Base-by-base conservation (phyloP, 2,113 vertebrate genomes). In the Pao palembangensis region DNA sequence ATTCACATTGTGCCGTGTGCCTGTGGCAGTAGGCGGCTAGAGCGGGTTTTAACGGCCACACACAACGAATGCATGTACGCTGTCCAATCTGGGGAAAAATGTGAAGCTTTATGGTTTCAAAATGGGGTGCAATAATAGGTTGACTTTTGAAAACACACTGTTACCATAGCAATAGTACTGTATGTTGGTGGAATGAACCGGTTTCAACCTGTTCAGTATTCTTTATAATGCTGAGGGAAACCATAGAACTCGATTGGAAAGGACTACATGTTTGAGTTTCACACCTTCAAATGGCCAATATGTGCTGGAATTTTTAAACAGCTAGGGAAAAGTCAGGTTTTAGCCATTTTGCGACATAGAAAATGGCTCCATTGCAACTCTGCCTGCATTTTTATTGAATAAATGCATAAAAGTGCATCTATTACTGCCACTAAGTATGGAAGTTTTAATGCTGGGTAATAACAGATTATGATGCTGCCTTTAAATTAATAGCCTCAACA, bases 1-100 rank as follows among this genome's bases (percentile, higher is more conserved):
- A 71, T 71, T 47, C 28, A 17, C 21, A 52, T 10, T 11, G 34
- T 10, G 48, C 28, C 34, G 1, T 21, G 14, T 47, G 64, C 49
- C 25, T 51, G 63, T 13, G 31, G 21, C 43, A 34, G 55, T 18
- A 55, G 14, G 42, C 16, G 61, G 47, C 0, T 52, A 59, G 46
- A 41, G 48, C 8, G 18, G 49, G 25, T 46, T 48, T 18, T 6
- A 41, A 11, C 8, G 51, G 34, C 50, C 43, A n/a, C 19, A 19
- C 34, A 41, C 41, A 31, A 11, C 6, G 31, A 50, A 52, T 17
- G 11, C 15, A 5, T 25, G 15, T 6, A 49, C 19, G 4, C 17
- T 23, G 20, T 46, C 20, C 44, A 18, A 28, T 34, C 14, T 21
- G 18, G 14, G 28, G 10, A 48, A 48, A 43, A 55, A 47, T 38